Evolutionary conservation across 2,113 vertebrate species (phyloP), one percentile per base, ranked within the genome.

Genomic region (Thymallus thymallus): DNA sequence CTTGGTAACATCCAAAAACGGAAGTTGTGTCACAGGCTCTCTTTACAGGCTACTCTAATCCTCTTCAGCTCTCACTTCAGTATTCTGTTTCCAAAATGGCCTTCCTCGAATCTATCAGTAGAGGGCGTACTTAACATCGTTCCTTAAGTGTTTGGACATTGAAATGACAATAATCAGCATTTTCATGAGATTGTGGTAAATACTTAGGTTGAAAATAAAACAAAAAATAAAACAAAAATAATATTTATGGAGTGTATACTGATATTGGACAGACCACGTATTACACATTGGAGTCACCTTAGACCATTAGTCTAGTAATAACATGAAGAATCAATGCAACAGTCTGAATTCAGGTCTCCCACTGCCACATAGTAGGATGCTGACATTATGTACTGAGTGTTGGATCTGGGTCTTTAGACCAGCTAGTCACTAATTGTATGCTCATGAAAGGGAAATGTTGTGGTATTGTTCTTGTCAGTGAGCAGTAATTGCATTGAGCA

Each of bases 391-490:
- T 32, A 29, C n/a, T 64, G 48, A 51, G 16, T 16, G 14, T 51
- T 51, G 14, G 48, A 4, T 14, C 16, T 51, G 16, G 30, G 69
- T 32, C 45, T 51, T 26, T 32, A 13, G n/a, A 41, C 4, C 46
- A 67, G 63, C 69, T 56, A 56, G 63, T 56, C 26, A 41, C 67
- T 75, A 56, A 41, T 20, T 5, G 13, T 5, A 51, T 48, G 22
- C 5, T 73, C 35, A 32, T 24, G 16, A 73, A 51, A 48, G 62
- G 51, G 55, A 78, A 68, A 24, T 69, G 35, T 48, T 58, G 26
- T 22, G 6, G 29, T 23, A 68, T 73, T 72, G 55, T 72, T 72
- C 51, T 67, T 65, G 41, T 32, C 64, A n/a, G 55, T 56, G 56
- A 56, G 55, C 26, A 48, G n/a, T 58, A 68, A 48, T 62, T 48